Evolutionary conservation across 2,113 vertebrate species (phyloP), one percentile per base, ranked within the genome.

Genomic region (Picathartes gymnocephalus): DNA sequence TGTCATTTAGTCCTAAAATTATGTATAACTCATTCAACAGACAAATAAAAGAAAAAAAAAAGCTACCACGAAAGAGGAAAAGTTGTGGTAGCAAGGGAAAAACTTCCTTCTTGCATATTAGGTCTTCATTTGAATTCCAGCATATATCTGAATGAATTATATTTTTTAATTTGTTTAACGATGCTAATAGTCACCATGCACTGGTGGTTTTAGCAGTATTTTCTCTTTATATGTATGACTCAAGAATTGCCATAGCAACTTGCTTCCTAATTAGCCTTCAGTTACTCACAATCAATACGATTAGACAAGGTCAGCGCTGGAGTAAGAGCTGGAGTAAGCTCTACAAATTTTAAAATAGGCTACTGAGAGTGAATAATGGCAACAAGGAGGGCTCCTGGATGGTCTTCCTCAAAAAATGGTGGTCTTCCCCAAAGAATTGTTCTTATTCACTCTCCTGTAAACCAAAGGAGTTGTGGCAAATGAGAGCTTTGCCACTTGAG

Each of bases 201-300:
- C 86, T 95, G 83, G 90, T 95, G 94, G 96, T 94, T 96, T 95
- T 90, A 97, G 72, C 90, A 96, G 93, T 84, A 93, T 95, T 98
- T 91, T 98, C 80, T 97, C 91, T 96, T 97, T 98, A 86, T 96
- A 92, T 86, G 78, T 96, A 95, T 96, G 97, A 97, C 85, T 96
- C 92, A 92, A 93, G 88, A 70, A 98, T 98, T 98, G 82, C 97
- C 96, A 98, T 97, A 97, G 97, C 97, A 98, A 98, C 98, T 95
- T 85, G 64, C 85, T 97, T 96, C 96, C 91, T 91, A 96, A 98
- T 98, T 98, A 98, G 95, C 96, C 86, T 86, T 91, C 95, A 93
- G 57, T 96, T 96, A 84, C 92, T 93, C 95, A 95, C 96, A 97
- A 97, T 97, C 97, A 90, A 96, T 98, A 92, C 3, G 12, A 97